Base-by-base conservation (phyloP, 2,113 vertebrate species). In the Rhynchopsitta pachyrhyncha region DNA sequence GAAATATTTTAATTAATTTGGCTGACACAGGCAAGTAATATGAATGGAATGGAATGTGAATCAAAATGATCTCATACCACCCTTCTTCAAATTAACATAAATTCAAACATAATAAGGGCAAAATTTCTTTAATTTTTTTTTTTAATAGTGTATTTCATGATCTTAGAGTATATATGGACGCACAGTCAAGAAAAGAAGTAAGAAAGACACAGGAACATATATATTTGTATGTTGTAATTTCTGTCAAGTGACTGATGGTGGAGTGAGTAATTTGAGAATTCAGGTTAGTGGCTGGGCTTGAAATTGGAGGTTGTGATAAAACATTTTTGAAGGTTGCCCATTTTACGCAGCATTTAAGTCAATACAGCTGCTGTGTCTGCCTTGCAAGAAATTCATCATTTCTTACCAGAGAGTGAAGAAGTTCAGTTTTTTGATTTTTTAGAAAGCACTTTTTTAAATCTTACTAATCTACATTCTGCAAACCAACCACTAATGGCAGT, bases 401-500 rank as follows among this genome's bases (percentile, higher is more conserved):
- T 95, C 71, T 94, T 84, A 93, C 75, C 59, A 93, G 73, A 76
- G 52, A 95, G 75, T 66, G 79, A 89, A 96, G 63, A 77, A 84
- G 29, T 75, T 76, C 17, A 53, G 29, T 29, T 92, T 94, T 63
- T 64, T 24, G 62, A 5, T 85, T 94, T 97, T 95, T 82, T 6
- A 80, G 78, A 93, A 91, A 53, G 9, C 55, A 91, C 63, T 83
- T 96, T 97, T 96, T 91, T 77, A 88, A 67, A 93, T 91, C 35
- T 96, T 95, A 95, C 94, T 96, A 89, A 97, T 98, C 93, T 97
- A 93, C 95, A 97, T 95, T 97, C 96, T 90, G 75, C 57, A 95
- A 98, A 91, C 35, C 74, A 81, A 57, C 81, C 62, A 84, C 95
- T 97, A 97, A 97, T 87, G 96, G 96, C 93, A 83, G 79, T 92